Evolutionary conservation across 2,888 invertebrate species (phyloP).

Genomic region (Tetranychus truncatus): DNA sequence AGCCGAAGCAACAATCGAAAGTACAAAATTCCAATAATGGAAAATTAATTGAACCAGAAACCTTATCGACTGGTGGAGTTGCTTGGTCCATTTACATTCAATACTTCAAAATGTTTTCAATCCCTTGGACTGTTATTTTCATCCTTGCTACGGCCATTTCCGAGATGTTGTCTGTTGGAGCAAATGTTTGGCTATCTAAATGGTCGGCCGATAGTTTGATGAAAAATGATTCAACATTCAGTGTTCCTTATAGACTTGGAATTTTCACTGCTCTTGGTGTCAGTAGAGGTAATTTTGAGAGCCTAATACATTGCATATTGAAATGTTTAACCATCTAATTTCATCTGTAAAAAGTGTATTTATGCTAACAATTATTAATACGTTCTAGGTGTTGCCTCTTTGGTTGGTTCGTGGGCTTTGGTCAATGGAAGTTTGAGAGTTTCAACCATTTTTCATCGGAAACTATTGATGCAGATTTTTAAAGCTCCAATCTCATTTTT

Average conservation of each 20-base stretch:
- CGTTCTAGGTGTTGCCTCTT: background rate
- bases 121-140: slow-evolving; percentile 51
- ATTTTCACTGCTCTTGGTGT: background rate
- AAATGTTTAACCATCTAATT: too few relatives aligned
- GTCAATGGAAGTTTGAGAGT: slow-evolving; percentile 6
- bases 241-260: background rate
- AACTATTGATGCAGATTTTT: slow-evolving; percentile 25
- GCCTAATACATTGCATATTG: too few relatives aligned
- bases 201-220: slow-evolving; percentile 12
- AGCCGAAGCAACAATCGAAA: background rate
- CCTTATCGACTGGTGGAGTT: slow-evolving; percentile 36
- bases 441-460: slow-evolving; percentile 11
- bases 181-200: slow-evolving; percentile 21
- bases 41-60: slow-evolving; percentile 21
- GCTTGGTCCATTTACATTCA: slow-evolving; percentile 71
- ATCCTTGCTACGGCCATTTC: slow-evolving; percentile 44
- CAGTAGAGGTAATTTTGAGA: too few relatives aligned
- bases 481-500: slow-evolving; percentile 45
- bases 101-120: slow-evolving; percentile 66
- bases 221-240: background rate
- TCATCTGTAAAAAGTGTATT: background rate
- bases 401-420: background rate
- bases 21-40: background rate
- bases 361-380: background rate
- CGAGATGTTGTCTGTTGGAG: background rate